Percentiles rank a stretch among this genome's conserved stretches.
Conservation (phyloP, 23 tunicate species). For the Trididemnum clinides region DNA sequence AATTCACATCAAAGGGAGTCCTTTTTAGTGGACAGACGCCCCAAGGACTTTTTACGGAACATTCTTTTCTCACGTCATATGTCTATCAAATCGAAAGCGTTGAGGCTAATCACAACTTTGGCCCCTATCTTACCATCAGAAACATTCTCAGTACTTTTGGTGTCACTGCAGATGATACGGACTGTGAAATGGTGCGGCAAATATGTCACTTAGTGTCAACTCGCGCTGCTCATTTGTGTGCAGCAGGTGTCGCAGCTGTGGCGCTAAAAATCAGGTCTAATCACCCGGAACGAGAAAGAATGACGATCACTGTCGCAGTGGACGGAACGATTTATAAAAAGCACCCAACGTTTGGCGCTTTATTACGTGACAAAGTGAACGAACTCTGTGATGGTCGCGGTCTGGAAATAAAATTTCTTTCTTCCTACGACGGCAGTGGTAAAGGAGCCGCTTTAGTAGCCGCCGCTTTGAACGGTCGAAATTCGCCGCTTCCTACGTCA, state of each 20-base stretch:
- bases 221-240: conserved; percentile 88
- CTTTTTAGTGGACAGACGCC: conserved; percentile 44
- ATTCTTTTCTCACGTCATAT: conserved; percentile 57
- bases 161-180: background rate
- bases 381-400: conserved; percentile 49
- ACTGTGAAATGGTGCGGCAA: conserved; percentile 23
- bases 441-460: conserved; percentile 63
- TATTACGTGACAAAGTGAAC: conserved; percentile 44
- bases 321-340: conserved; percentile 87
- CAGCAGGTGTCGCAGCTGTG: conserved; percentile 91
- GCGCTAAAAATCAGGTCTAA: conserved; percentile 27
- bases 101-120: background rate
- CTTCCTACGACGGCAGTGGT: conserved; percentile 86
- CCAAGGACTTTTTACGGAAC: conserved; percentile 18
- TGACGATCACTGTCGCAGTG: conserved; percentile 72
- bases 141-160: conserved; percentile 21
- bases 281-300: background rate
- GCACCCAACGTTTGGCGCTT: conserved; percentile 60
- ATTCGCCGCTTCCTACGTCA: background rate
- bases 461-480: conserved; percentile 8
- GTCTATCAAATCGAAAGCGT: conserved; percentile 60
- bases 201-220: conserved; percentile 67
- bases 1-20: conserved; percentile 29
- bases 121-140: background rate
- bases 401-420: conserved; percentile 24